Evolutionary conservation across 2,113 vertebrate species (phyloP).

Genomic region (Chionis minor): DNA sequence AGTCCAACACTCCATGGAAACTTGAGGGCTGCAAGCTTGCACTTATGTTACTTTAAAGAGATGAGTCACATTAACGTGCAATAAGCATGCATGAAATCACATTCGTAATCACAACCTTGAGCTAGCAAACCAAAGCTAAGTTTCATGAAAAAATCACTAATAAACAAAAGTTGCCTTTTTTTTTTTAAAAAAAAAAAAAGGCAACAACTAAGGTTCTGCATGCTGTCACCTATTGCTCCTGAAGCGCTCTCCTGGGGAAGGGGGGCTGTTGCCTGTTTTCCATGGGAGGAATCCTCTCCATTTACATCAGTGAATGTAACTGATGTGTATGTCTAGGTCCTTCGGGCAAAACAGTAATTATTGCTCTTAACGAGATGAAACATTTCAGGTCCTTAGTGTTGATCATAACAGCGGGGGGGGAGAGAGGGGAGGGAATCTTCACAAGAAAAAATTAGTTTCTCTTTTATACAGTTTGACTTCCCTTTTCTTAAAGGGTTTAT

Average conservation of each 20-base stretch:
- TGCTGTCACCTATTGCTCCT: background rate
- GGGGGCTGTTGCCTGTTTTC: background rate
- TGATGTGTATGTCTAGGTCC: too few species aligned
- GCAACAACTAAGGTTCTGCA: background rate
- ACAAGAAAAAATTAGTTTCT: background rate
- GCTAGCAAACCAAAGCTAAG: background rate
- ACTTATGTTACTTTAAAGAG: fast-evolving
- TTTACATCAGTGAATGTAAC: background rate
- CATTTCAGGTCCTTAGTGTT: background rate
- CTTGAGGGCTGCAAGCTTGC: background rate
- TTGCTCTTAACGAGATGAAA: background rate
- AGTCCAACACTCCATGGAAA: background rate
- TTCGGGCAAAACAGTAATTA: background rate
- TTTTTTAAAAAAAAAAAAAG: background rate
- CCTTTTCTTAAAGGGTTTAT: background rate
- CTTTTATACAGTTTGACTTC: background rate
- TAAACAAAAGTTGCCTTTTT: background rate
- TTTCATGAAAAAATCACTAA: background rate
- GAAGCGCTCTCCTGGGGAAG: too few species aligned
- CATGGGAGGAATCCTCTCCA: fast-evolving
- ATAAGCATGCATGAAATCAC: background rate
- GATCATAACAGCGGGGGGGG: background rate
- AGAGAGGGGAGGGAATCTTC: background rate
- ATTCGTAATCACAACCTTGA: background rate
- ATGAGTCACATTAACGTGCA: background rate